Evolutionary conservation across 1,140 invertebrate species (phyloP).

Genomic region (Aplysia californica): DNA sequence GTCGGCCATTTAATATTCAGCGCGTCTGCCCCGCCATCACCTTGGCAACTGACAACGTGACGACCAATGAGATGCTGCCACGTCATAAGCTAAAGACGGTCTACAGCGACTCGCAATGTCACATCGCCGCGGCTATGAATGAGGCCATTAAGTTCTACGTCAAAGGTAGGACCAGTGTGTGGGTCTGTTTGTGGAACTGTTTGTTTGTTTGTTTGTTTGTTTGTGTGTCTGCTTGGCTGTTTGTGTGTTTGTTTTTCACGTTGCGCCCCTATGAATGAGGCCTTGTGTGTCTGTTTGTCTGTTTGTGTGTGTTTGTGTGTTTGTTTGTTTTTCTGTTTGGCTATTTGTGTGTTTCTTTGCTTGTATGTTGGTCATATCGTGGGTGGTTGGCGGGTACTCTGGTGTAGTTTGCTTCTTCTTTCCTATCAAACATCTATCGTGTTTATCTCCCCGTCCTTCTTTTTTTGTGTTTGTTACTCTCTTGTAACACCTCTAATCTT

Average conservation of each 20-base stretch:
- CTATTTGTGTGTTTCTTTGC: neutral
- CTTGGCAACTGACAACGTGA: constrained; percentile 44
- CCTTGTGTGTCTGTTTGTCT: too few relatives aligned
- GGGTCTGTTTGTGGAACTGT: too few relatives aligned
- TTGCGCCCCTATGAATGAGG: neutral
- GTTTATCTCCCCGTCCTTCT: too few relatives aligned
- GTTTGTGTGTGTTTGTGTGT: neutral
- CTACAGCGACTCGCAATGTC: constrained; percentile 52
- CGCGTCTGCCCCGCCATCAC: constrained; percentile 46
- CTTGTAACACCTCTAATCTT: too few relatives aligned
- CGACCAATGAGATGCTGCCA: constrained; percentile 15
- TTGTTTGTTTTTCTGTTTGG: neutral
- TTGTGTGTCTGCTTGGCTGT: neutral
- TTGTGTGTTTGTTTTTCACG: neutral
- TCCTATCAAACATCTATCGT: too few relatives aligned
- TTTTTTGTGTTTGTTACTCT: too few relatives aligned
- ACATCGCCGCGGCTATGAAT: constrained; percentile 45
- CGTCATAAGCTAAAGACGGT: constrained; percentile 37
- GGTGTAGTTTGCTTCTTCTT: too few relatives aligned
- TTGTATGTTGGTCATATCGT: neutral
- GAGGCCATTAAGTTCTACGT: constrained; percentile 55
- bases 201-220: too few relatives aligned
- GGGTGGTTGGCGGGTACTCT: too few relatives aligned
- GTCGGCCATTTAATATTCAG: constrained; percentile 40
- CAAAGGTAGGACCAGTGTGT: constrained; percentile 11